phyloP scores from a whole-genome alignment of 2,797 vertebrate species.

The Sylvia borin region DNA sequence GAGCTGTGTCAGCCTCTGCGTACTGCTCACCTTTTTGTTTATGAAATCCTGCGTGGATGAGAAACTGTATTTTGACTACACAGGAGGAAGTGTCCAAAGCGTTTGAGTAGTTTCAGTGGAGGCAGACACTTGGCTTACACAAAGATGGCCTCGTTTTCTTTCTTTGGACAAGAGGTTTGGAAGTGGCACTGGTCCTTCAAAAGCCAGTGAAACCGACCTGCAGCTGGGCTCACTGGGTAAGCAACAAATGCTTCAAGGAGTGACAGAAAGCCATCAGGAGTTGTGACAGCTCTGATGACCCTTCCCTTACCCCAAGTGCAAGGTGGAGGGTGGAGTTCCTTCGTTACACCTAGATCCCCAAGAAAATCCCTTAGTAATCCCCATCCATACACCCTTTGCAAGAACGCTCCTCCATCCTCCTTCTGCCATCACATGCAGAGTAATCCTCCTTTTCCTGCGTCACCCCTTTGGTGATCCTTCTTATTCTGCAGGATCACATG shows the following conservation, averaged over 20 bases:
- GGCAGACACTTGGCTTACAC: not conserved
- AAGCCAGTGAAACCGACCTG: not conserved
- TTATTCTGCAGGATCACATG: slow-evolving; percentile 15
- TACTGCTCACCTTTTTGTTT: not conserved
- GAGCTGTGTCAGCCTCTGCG: not conserved
- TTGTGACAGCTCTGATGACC: not conserved
- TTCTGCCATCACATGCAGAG: slow-evolving; percentile 25
- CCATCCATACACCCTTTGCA: not conserved
- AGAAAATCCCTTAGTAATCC: slow-evolving; percentile 59
- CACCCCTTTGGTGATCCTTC: slow-evolving; percentile 44
- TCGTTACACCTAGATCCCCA: not conserved
- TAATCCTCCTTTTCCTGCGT: slow-evolving; percentile 43
- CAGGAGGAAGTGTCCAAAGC: not conserved
- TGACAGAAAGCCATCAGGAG: not conserved
- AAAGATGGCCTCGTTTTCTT: not conserved
- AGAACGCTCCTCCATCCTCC: slow-evolving; percentile 21
- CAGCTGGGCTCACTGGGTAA: not conserved
- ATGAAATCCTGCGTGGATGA: not conserved
- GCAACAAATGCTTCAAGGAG: not conserved
- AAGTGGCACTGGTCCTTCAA: not conserved
- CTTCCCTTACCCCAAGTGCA: not conserved
- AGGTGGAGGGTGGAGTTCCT: not conserved
- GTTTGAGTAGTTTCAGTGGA: not conserved
- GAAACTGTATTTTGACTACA: not conserved
- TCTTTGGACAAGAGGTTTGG: not conserved